These are phyloP conservation scores for Spizaetus ornatus DNA, from an alignment of 2,113 vertebrate genomes.

Conservation along the genomic window DNA sequence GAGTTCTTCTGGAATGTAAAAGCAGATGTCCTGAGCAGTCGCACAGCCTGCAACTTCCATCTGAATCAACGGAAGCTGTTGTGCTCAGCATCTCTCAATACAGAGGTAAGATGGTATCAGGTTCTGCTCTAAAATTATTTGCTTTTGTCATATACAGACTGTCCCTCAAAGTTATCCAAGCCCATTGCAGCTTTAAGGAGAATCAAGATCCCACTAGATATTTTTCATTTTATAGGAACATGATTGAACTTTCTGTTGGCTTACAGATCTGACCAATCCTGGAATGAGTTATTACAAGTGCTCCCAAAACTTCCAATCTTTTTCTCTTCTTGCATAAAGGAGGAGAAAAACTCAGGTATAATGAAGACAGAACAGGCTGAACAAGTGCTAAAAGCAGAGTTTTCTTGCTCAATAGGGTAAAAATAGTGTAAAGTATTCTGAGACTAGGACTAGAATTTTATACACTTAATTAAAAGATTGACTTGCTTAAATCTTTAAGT, in stretches of 20 bases:
- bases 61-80: neutral
- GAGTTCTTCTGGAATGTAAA: neutral
- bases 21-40: neutral
- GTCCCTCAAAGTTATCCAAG: neutral
- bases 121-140: neutral
- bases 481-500: neutral
- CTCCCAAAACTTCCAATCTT: neutral
- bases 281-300: neutral
- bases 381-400: neutral
- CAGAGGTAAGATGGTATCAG: neutral
- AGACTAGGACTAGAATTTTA: neutral
- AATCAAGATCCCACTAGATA: neutral
- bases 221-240: rapidly evolving
- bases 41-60: neutral
- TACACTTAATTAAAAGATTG: neutral
- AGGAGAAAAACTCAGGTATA: neutral
- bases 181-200: neutral
- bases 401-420: neutral
- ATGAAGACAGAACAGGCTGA: neutral
- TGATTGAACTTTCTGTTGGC: neutral
- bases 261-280: neutral
- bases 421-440: neutral
- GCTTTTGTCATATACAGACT: neutral
- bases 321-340: neutral
- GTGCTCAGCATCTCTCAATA: neutral